Base-by-base conservation (phyloP, 2,797 vertebrate genomes). In the Anas capensis region DNA sequence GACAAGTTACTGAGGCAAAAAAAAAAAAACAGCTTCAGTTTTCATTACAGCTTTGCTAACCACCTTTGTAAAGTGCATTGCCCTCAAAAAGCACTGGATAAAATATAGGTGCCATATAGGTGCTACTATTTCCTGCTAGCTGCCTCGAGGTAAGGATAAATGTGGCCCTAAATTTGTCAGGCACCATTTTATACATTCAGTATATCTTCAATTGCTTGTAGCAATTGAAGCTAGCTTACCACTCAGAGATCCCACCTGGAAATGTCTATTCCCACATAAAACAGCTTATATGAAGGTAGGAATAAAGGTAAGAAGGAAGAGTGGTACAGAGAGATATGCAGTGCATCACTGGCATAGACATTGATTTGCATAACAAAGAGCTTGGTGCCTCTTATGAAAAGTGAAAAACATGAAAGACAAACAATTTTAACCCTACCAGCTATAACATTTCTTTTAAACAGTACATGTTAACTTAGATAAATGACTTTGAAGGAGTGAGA, bases 321-420 rank as follows among this genome's bases (percentile, higher is more conserved):
- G 38, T 58, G 71, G 71, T 54, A 73, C 49, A 81, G 14, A 66
- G 11, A 93, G 60, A 34, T 69, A n/a, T 2, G 14, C 71, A 85
- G 66, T 19, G 42, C 57, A 24, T 75, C 71, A 42, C 53, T 27
- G 36, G 49, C 42, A 91, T 65, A 93, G 82, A 86, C 58, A 60
- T 27, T 79, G 44, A 90, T 81, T 49, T 91, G 72, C 86, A 73
- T 75, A 89, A 93, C 40, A 94, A 78, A 82, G 77, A 93, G 49
- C 44, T 85, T 80, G 84, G 68, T 76, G 34, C 16, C 56, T 89
- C 51, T 90, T 54, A 42, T 10, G 48, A 85, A 85, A 87, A 93
- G 57, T 68, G 62, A 66, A 88, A 82, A 75, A 33, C 51, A 49
- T 42, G 72, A 93, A 78, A 65, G 53, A 82, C 31, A 44, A 33